Conservation (phyloP, 2,113 vertebrate genomes). For the Corydoras maculifer region DNA sequence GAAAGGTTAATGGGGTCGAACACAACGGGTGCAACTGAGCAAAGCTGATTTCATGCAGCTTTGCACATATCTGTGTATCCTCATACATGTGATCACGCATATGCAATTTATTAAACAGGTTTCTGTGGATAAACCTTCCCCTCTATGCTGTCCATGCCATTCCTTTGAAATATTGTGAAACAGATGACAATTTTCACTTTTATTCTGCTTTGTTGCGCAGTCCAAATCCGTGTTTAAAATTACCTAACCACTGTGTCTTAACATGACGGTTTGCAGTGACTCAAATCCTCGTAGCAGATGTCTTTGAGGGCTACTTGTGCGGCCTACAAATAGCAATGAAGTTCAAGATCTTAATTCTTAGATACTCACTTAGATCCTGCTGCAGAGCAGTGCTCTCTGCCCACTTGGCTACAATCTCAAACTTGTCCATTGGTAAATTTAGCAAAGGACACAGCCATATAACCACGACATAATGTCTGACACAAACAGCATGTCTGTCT, state of each 20-base stretch:
- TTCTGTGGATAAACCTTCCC: not conserved
- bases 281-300: not conserved
- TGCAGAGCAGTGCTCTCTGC: not conserved
- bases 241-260: not conserved
- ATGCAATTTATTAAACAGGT: not conserved
- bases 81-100: not conserved
- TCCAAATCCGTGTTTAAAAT: constrained; percentile 14
- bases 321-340: not conserved
- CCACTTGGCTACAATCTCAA: not conserved
- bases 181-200: not conserved
- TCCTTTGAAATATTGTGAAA: no score
- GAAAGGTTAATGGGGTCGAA: constrained; percentile 26
- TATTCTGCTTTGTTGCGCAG: not conserved
- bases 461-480: not conserved
- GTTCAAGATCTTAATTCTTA: not conserved
- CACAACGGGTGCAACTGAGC: constrained; percentile 7
- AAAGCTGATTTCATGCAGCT: constrained; percentile 9
- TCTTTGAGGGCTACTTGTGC: not conserved
- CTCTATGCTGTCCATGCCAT: not conserved
- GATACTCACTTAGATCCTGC: not conserved
- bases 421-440: constrained; percentile 10
- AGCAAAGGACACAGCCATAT: constrained; percentile 46
- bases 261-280: constrained; percentile 1
- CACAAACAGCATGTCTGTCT: constrained; percentile 43
- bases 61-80: not conserved